A percentile compares a stretch with the other conserved stretches of the same genome.
phyloP scores from a whole-genome alignment of 2,113 vertebrate genomes.

The Holacanthus passer region DNA sequence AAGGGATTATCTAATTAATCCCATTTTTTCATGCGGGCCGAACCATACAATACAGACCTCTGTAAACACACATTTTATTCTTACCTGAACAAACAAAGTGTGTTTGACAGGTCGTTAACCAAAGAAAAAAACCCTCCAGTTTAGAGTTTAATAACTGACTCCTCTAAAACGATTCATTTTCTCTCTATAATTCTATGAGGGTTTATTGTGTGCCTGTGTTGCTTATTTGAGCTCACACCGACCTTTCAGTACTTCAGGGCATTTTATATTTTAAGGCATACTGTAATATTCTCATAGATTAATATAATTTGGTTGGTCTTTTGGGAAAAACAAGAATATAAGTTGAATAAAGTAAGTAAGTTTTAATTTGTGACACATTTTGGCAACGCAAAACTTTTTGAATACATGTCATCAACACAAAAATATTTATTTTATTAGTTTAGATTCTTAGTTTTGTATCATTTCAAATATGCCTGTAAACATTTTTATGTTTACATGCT shows the following conservation, averaged over 20 bases:
- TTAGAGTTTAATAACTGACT: not conserved
- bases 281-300: not conserved
- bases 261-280: not conserved
- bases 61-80: slow-evolving; percentile 31
- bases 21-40: slow-evolving; percentile 4
- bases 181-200: not conserved
- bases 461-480: not conserved
- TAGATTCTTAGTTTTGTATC: not conserved
- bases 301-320: not conserved
- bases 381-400: not conserved
- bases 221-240: not conserved
- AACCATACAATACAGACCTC: not conserved
- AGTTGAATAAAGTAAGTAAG: not conserved
- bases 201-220: not conserved
- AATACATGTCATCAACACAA: not conserved
- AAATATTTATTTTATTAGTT: not conserved
- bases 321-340: not conserved
- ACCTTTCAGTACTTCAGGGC: not conserved
- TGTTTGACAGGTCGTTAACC: not conserved
- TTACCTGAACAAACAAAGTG: slow-evolving; percentile 18
- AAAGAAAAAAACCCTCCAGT: not conserved
- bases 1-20: slow-evolving; percentile 50
- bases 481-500: not conserved
- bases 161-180: not conserved
- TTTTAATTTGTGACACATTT: slow-evolving; percentile 6